Evolutionary conservation across 2,113 vertebrate species (phyloP).

Genomic region (Semnornis frantzii): DNA sequence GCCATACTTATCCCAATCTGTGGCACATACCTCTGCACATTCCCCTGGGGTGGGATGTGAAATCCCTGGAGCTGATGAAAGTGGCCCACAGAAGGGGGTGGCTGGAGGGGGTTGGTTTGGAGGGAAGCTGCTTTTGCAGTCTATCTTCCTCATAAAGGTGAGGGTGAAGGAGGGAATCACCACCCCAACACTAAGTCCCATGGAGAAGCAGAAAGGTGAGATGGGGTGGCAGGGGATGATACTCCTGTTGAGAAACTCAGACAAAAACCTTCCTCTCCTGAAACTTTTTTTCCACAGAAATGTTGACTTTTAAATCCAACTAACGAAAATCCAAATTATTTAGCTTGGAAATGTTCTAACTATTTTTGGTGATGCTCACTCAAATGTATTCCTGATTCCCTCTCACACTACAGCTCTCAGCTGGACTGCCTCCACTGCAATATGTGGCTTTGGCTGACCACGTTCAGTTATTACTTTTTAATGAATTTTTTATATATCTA

Average conservation of each 20-base stretch:
- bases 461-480: not conserved
- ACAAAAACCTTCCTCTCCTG: not conserved
- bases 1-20: rapidly evolving
- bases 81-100: not conserved
- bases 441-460: not conserved
- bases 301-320: not conserved
- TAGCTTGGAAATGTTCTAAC: not conserved
- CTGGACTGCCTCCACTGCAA: not conserved
- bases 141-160: not conserved
- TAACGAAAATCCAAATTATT: not conserved
- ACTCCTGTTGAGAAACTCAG: not conserved
- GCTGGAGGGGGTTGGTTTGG: not conserved
- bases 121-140: not conserved
- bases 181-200: rapidly evolving
- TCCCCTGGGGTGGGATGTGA: not conserved
- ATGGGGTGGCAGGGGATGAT: not conserved
- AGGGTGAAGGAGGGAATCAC: not conserved
- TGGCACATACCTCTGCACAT: rapidly evolving
- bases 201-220: not conserved
- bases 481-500: not conserved
- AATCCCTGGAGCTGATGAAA: not conserved
- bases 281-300: not conserved
- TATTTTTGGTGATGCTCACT: not conserved
- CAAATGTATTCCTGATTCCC: not conserved
- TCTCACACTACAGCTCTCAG: not conserved